A percentile compares a stretch with the other conserved stretches of the same genome.
phyloP scores from a whole-genome alignment of 2,888 invertebrate species.

The Agrochola lota region DNA sequence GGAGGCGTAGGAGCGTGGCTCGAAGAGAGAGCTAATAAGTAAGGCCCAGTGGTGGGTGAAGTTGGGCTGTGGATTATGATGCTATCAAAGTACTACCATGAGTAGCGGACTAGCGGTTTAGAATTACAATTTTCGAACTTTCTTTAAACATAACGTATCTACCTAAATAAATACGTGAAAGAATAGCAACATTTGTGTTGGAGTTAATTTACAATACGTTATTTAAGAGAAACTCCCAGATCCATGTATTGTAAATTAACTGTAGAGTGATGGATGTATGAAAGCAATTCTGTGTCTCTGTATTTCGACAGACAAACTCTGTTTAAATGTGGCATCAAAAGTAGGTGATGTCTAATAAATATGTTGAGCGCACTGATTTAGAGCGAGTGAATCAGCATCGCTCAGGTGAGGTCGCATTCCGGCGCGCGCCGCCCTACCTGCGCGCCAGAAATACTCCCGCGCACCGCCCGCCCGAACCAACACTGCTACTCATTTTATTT shows the following conservation, averaged over 20 bases:
- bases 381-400: conserved; percentile 87
- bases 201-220: conserved; percentile 33
- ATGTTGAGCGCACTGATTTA: conserved; percentile 87
- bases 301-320: conserved; percentile 61
- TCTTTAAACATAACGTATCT: background rate
- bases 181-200: background rate
- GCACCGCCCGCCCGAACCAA: conserved; percentile 78
- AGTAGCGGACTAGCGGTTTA: background rate
- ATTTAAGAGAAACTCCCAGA: background rate
- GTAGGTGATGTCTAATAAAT: conserved; percentile 80
- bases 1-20: background rate
- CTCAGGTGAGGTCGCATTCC: conserved; percentile 90
- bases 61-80: background rate
- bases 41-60: background rate
- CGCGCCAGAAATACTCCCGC: conserved; percentile 88
- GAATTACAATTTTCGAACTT: background rate
- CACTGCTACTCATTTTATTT: conserved; percentile 79
- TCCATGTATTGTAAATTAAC: conserved; percentile 35
- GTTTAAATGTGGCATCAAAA: conserved; percentile 74
- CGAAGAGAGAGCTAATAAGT: background rate
- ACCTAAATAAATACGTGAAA: background rate
- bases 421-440: conserved; percentile 86
- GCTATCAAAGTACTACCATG: background rate
- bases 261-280: conserved; percentile 32
- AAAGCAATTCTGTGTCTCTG: conserved; percentile 21